A percentile compares a stretch with the other conserved stretches of the same genome.
Conservation (phyloP, 2,113 vertebrate species). For the Vanacampus margaritifer region DNA sequence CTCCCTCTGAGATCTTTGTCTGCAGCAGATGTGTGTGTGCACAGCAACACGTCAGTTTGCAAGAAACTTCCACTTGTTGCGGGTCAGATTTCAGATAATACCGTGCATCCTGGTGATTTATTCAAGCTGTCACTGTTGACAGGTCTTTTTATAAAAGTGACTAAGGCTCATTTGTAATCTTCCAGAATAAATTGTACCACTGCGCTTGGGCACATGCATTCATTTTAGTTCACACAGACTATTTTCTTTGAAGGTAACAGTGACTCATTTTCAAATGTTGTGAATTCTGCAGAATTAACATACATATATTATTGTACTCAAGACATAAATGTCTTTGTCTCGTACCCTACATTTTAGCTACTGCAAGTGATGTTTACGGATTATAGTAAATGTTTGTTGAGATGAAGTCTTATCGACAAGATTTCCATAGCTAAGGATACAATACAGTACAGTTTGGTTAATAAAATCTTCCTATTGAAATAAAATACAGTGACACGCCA, state of each 20-base stretch:
- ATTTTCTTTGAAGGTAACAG: neutral
- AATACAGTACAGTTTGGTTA: too few species aligned
- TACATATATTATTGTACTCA: too few species aligned
- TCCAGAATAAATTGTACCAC: neutral
- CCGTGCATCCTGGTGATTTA: neutral
- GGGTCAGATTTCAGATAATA: conserved; percentile 24
- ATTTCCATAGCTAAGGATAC: neutral
- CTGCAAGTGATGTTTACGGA: neutral
- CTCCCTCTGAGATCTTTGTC: conserved; percentile 39
- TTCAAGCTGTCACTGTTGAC: neutral
- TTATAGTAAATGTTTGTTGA: neutral
- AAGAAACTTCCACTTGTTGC: conserved; percentile 5
- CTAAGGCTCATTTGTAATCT: neutral
- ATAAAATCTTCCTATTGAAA: too few species aligned
- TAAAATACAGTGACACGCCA: too few species aligned
- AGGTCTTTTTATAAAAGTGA: neutral
- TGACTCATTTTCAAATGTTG: neutral
- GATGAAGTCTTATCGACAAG: too few species aligned
- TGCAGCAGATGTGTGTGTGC: conserved; percentile 24
- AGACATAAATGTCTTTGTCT: too few species aligned
- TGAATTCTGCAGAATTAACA: too few species aligned
- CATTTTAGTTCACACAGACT: neutral
- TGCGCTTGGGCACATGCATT: neutral
- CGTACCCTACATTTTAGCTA: neutral
- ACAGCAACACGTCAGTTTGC: conserved; percentile 23